Percentiles rank a stretch among this genome's conserved stretches.
These are phyloP conservation scores for Morone saxatilis DNA, from an alignment of 2,113 vertebrate species.

Conservation along the genomic window DNA sequence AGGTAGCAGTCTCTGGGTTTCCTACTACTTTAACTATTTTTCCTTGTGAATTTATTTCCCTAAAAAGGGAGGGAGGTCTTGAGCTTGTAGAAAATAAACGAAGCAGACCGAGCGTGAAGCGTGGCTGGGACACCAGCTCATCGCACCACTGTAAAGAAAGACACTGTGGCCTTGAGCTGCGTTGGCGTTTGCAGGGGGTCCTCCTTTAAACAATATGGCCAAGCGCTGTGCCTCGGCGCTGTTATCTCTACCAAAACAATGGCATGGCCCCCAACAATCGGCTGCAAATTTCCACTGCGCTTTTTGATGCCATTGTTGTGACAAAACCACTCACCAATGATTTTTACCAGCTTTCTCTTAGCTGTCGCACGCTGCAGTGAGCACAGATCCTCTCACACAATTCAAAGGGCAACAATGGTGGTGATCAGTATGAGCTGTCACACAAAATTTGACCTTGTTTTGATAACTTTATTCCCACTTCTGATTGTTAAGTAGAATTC, in stretches of 20 bases:
- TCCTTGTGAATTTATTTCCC: background rate
- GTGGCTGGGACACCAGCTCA: conserved; percentile 44
- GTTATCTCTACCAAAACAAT: conserved; percentile 78
- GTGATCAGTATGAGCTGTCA: conserved; percentile 44
- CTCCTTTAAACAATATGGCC: conserved; percentile 71
- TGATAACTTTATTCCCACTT: conserved; percentile 46
- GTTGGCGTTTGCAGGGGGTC: conserved; percentile 51
- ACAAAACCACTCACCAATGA: conserved; percentile 62
- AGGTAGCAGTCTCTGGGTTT: background rate
- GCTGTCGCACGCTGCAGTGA: conserved; percentile 51
- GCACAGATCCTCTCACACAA: conserved; percentile 38
- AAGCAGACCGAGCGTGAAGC: conserved; percentile 68
- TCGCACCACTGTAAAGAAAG: conserved; percentile 57
- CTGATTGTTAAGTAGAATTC: conserved; percentile 5
- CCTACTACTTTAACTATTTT: background rate
- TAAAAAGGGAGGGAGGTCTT: conserved; percentile 12
- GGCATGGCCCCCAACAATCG: conserved; percentile 52
- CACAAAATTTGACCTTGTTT: conserved; percentile 45
- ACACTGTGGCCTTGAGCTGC: conserved; percentile 27
- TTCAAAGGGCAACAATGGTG: conserved; percentile 38
- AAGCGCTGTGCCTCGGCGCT: conserved; percentile 44
- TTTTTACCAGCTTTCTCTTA: conserved; percentile 49
- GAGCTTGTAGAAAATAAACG: conserved; percentile 41
- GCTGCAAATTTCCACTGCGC: conserved; percentile 67
- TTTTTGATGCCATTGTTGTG: conserved; percentile 79